Base-by-base conservation (phyloP, 2,113 vertebrate genomes). In the Pogonocichla stellata region DNA sequence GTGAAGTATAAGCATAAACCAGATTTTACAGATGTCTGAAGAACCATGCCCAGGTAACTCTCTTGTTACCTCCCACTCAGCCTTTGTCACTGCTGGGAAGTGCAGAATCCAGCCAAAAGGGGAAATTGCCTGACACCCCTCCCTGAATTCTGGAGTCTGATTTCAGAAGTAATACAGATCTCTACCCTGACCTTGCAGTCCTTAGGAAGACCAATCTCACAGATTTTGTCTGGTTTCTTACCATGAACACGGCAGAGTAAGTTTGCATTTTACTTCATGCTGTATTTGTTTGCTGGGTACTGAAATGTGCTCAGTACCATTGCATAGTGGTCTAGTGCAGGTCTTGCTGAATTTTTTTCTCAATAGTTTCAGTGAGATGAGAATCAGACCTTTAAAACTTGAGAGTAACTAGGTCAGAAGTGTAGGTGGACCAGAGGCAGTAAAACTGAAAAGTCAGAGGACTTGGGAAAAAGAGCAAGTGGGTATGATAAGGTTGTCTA, bases 21-120 rank as follows among this genome's bases (percentile, higher is more conserved):
- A 67, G 48, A 28, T 16, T 42, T 81, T 20, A 40, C 19, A n/a
- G 28, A 81, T 0, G 0, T 2, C 29, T 62, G 25, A 34, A 51
- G 18, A 13, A 25, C n/a, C 48, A 28, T 43, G 54, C 33, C 2
- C 24, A 38, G 57, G 67, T 64, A 42, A 15, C 29, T 71, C 57
- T 38, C 70, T 47, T 13, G 16, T 82, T 70, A 26, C 26, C 33
- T 42, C 12, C 34, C 34, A 38, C 15, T 64, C 48, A n/a, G 45
- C 64, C 22, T 65, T 34, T 42, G 3, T 50, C 71, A 13, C 13
- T 53, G 62, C 31, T 57, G 8, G 14, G 17, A 65, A 53, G 48
- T 45, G 54, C 40, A 83, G 54, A 57, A 34, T 80, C 48, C 67
- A 56, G 1, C 12, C 54, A 17, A 65, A 65, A 60, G 8, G 23